Percentiles rank a stretch among this genome's conserved stretches.
These are phyloP conservation scores for Pristiophorus japonicus DNA, from an alignment of 2,113 vertebrate genomes.

Conservation along the genomic window DNA sequence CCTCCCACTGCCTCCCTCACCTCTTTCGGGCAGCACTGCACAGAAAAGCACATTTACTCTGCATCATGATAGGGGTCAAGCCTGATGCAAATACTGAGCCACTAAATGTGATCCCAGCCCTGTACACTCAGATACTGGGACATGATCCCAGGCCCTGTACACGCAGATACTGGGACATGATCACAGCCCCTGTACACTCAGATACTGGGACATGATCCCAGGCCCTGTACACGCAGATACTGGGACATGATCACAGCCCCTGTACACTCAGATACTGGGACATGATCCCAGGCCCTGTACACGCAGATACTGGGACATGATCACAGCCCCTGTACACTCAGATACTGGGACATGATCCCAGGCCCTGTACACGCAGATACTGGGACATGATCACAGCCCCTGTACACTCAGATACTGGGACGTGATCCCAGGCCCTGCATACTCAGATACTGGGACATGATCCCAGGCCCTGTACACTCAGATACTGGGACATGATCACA, in stretches of 20 bases:
- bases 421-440: not conserved
- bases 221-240: not conserved
- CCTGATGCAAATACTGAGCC: not conserved
- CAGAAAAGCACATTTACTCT: not conserved
- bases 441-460: not conserved
- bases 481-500: not conserved
- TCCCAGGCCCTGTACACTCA: not conserved
- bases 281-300: not conserved
- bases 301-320: too few relatives aligned
- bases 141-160: not conserved
- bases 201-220: not conserved
- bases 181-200: not conserved
- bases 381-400: not conserved
- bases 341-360: too few relatives aligned
- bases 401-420: not conserved
- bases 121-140: not conserved
- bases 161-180: not conserved
- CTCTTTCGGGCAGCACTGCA: not conserved
- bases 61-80: not conserved
- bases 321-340: too few relatives aligned
- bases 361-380: not conserved
- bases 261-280: not conserved
- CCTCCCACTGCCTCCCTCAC: not conserved
- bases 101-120: not conserved
- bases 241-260: not conserved